Conservation (phyloP, 1,140 invertebrate genomes). For the Hypothenemus hampei region DNA sequence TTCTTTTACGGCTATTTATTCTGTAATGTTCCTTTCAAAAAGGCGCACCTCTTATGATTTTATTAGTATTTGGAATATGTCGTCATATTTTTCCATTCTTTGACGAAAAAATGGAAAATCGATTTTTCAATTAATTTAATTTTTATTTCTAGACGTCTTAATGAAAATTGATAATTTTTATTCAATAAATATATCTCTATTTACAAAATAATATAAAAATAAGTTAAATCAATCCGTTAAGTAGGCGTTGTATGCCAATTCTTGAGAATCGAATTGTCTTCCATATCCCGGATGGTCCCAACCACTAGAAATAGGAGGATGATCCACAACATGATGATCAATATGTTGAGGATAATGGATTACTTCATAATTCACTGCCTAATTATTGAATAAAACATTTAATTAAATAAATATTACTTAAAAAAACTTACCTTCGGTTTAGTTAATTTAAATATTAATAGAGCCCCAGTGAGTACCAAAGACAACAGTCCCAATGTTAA, state of each 20-base stretch:
- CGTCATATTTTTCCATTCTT: background rate
- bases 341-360: conserved; percentile 71
- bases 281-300: conserved; percentile 59
- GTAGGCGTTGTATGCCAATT: conserved; percentile 62
- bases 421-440: conserved; percentile 64
- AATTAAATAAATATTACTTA: background rate
- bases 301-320: conserved; percentile 49
- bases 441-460: conserved; percentile 78
- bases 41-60: no score
- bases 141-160: background rate
- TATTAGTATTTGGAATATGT: no score
- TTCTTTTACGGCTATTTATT: no score
- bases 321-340: conserved; percentile 57
- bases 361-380: conserved; percentile 72
- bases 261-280: conserved; percentile 54
- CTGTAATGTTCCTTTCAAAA: no score
- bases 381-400: conserved; percentile 25
- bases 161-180: background rate
- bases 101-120: background rate
- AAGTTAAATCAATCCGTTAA: conserved; percentile 11
- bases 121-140: background rate
- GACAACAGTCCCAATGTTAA: conserved; percentile 78
- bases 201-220: conserved; percentile 1
- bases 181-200: background rate
- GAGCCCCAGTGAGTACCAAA: conserved; percentile 70